Percentiles rank a stretch among this genome's conserved stretches.
These are phyloP conservation scores for Drosophila orosa DNA, from an alignment of 1,140 invertebrate species.

Conservation along the genomic window DNA sequence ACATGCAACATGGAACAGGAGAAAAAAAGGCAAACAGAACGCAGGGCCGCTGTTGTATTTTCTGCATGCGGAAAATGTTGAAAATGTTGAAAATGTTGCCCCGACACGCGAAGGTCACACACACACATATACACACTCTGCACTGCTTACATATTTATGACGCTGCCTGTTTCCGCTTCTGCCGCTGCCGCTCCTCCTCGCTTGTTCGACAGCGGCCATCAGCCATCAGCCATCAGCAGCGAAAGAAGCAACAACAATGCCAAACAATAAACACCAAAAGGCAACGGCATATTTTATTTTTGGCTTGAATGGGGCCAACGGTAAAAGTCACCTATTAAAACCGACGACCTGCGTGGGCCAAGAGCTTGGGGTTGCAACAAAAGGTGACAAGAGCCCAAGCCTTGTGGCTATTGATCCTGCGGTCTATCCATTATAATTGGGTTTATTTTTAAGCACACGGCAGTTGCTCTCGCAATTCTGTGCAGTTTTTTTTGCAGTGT, in stretches of 20 bases:
- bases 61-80: conserved; percentile 43
- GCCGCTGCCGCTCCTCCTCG: background rate
- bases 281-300: conserved; percentile 39
- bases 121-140: conserved; percentile 14
- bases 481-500: too few relatives aligned
- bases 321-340: conserved; percentile 26
- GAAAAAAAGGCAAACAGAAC: background rate
- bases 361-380: background rate
- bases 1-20: conserved; percentile 29
- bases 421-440: background rate
- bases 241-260: conserved; percentile 5
- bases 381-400: conserved; percentile 4
- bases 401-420: background rate
- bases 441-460: background rate
- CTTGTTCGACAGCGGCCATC: too few relatives aligned
- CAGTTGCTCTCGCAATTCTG: background rate
- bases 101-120: conserved; percentile 52
- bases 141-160: conserved; percentile 41
- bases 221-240: conserved; percentile 10
- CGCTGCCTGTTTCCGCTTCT: conserved; percentile 32
- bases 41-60: conserved; percentile 26
- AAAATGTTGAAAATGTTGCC: conserved; percentile 45
- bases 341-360: background rate
- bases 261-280: conserved; percentile 37
- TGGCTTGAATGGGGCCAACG: conserved; percentile 10